Base-by-base conservation (phyloP, 2,113 vertebrate species). In the Actenoides hombroni region DNA sequence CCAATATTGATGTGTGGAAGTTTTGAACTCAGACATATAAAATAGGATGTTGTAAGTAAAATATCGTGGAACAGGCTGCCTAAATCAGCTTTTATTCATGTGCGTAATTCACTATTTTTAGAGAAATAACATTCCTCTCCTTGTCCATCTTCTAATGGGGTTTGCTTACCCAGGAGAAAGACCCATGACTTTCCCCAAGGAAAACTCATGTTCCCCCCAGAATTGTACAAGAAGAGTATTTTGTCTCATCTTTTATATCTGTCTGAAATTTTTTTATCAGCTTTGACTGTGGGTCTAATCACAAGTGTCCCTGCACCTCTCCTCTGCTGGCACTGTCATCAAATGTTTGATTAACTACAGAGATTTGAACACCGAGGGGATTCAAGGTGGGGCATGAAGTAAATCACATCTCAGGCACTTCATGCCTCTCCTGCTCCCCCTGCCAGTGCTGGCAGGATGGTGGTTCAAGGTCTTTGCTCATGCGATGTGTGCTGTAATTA, bases 321-420 rank as follows among this genome's bases (percentile, higher is more conserved):
- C 23, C 91, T 80, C 51, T 83, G 75, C 49, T 90, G 54, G 54
- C 79, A 91, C 71, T 65, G 51, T 73, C 64, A 82, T 79, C 56
- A 96, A 87, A 74, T 67, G 69, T 83, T 94, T 92, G 94, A 92
- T 97, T 96, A 97, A 95, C 76, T 89, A 42, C 94, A 31, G 31
- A 95, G 88, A 70, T 82, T 42, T 78, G 78, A 89, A 60, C 40
- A 59, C 37, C 69, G 88, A 94, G 92, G 77, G 44, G 54, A 93
- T 67, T 53, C 70, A 82, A 83, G 70, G 65, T 91, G 75, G 54
- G 68, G 8, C 57, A 67, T 21, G 44, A 94, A 95, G 77, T 80
- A 90, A 92, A 82, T 88, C 80, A 48, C 26, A 31, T 19, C 77
- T 71, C 35, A 21, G 75, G 83, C 56, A 57, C 75, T 96, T 74